Evolutionary conservation across 2,888 invertebrate species (phyloP), one percentile per base, ranked within the genome.

Genomic region (Syritta pipiens): DNA sequence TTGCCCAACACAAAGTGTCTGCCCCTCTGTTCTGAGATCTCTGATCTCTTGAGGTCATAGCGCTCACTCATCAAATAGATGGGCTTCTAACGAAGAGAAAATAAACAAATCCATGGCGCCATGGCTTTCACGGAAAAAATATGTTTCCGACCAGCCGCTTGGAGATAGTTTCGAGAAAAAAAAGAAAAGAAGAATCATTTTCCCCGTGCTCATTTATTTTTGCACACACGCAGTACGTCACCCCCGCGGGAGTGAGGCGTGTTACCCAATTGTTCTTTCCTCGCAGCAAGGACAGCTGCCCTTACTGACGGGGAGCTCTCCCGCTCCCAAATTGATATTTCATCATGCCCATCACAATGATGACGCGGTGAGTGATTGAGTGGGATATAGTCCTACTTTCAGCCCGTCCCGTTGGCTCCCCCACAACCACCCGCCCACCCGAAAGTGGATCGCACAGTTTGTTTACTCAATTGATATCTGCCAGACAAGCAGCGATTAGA

Each of bases 391-490:
- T 46, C 37, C 37, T 24, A 57, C 12, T 48, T 75, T 7, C 26
- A 22, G 30, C 32, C n/a, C 67, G 20, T 37, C 51, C 26, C 37
- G 57, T n/a, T 30, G 9, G 37, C 24, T 42, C 19, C 37, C 4
- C 22, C 49, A 26, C 12, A 7, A 14, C 32, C 6, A n/a, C 48
- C 24, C 60, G 6, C 44, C 28, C 12, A 19, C 6, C n/a, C n/a
- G n/a, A n/a, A n/a, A n/a, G n/a, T n/a, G n/a, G n/a, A n/a, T n/a
- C n/a, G n/a, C n/a, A n/a, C n/a, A n/a, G 1, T 60, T 60, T 79
- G 77, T 79, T 79, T 79, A 79, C 60, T 12, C 51, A 59, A 57
- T 49, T 63, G 46, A 71, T 65, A 57, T 72, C 63, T 48, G 37
- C 28, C 60, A 77, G 77, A 53, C 59, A 60, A 26, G 28, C 14